A percentile compares a stretch with the other conserved stretches of the same genome.
phyloP scores from a whole-genome alignment of 2,888 invertebrate genomes.

The Aelia acuminata region DNA sequence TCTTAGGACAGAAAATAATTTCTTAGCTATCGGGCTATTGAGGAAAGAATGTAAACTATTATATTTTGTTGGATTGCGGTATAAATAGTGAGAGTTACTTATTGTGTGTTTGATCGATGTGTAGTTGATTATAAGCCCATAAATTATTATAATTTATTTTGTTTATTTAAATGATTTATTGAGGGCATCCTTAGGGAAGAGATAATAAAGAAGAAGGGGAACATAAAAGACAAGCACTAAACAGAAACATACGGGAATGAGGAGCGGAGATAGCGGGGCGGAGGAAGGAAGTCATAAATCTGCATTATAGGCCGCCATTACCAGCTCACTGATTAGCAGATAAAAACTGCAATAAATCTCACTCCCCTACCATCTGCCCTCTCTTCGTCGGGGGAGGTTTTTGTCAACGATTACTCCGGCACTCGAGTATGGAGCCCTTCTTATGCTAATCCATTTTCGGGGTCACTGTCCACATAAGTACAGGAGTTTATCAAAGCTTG shows the following conservation, averaged over 20 bases:
- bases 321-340: slow-evolving; percentile 62
- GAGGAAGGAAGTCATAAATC: slow-evolving; percentile 56
- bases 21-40: too few relatives aligned
- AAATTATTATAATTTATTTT: neutral
- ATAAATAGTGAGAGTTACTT: neutral
- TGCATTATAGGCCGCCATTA: slow-evolving; percentile 56
- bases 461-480: neutral
- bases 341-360: slow-evolving; percentile 64
- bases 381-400: neutral
- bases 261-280: slow-evolving; percentile 29
- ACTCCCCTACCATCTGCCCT: slow-evolving; percentile 46
- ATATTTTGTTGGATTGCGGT: neutral
- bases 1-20: too few relatives aligned
- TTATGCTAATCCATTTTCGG: neutral
- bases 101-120: neutral
- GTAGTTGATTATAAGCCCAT: neutral
- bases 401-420: neutral
- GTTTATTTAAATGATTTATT: neutral
- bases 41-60: neutral
- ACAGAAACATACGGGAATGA: slow-evolving; percentile 37
- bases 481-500: neutral
- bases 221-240: neutral
- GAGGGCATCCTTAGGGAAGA: neutral
- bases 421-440: slow-evolving; percentile 3
- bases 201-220: neutral